A percentile compares a stretch with the other conserved stretches of the same genome.
Conservation (phyloP, 1,140 invertebrate genomes). For the Monochamus saltuarius region DNA sequence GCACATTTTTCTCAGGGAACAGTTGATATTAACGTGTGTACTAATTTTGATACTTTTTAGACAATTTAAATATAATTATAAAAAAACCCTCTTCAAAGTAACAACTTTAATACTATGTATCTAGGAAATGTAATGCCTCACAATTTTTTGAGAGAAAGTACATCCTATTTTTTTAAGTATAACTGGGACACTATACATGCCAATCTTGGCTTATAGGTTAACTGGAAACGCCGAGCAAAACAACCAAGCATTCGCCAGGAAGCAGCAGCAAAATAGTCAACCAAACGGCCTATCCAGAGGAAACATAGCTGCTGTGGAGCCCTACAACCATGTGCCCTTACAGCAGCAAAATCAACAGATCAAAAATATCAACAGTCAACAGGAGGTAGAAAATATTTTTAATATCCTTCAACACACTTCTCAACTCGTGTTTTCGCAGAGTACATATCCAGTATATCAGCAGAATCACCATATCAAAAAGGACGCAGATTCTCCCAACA, state of each 20-base stretch:
- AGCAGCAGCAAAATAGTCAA: slow-evolving; percentile 40
- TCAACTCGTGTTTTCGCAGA: slow-evolving; percentile 29
- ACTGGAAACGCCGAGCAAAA: slow-evolving; percentile 45
- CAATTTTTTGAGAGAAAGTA: no score
- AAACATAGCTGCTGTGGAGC: slow-evolving; percentile 86
- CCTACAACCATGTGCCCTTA: slow-evolving; percentile 79
- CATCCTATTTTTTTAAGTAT: no score
- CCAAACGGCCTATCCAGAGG: slow-evolving; percentile 55
- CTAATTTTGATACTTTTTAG: no score
- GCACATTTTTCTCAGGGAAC: no score
- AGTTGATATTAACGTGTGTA: no score
- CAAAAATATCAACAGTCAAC: slow-evolving; percentile 29
- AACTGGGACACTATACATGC: no score
- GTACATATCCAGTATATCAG: slow-evolving; percentile 47
- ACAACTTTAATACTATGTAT: no score
- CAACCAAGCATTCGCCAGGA: slow-evolving; percentile 42
- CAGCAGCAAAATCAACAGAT: slow-evolving; percentile 34
- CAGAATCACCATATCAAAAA: slow-evolving; percentile 47
- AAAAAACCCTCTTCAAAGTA: no score
- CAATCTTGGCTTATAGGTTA: slow-evolving; percentile 34
- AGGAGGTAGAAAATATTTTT: slow-evolving; percentile 27
- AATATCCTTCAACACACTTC: background rate
- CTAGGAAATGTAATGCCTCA: no score
- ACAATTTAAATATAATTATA: no score
- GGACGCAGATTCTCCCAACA: slow-evolving; percentile 37